A percentile compares a stretch with the other conserved stretches of the same genome.
Conservation (phyloP, 2,113 vertebrate species). For the Nycticebus coucang region DNA sequence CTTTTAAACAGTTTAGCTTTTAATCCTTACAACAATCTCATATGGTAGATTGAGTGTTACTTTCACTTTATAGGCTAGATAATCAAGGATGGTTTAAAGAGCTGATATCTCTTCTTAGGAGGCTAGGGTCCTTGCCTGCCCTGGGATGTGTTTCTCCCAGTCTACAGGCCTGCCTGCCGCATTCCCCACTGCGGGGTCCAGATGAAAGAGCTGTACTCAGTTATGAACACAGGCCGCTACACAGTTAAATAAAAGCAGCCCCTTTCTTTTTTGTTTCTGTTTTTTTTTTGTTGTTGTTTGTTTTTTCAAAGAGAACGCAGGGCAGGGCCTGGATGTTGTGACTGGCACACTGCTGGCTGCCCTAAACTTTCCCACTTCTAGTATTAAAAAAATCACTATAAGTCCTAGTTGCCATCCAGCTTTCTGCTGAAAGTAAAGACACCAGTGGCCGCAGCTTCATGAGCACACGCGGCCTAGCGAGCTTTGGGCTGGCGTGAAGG, state of each 20-base stretch:
- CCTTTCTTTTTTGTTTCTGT: neutral
- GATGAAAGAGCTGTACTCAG: neutral
- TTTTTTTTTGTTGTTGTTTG: neutral
- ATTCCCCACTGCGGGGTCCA: neutral
- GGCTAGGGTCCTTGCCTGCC: neutral
- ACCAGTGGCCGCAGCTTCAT: rapidly evolving
- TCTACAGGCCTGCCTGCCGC: neutral
- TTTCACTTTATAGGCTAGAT: neutral
- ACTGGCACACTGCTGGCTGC: rapidly evolving
- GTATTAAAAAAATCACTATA: neutral
- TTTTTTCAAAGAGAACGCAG: neutral
- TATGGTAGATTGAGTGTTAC: neutral
- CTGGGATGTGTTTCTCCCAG: neutral
- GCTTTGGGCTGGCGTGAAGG: rapidly evolving
- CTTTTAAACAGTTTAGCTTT: neutral
- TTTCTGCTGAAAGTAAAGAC: rapidly evolving
- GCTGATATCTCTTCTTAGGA: neutral
- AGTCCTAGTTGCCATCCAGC: rapidly evolving
- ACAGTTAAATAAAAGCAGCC: neutral
- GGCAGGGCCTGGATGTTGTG: no score
- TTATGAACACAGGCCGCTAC: rapidly evolving
- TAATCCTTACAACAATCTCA: neutral
- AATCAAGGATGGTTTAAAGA: neutral
- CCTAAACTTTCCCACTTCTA: neutral
- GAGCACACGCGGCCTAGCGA: rapidly evolving